These are phyloP conservation scores for Branchinecta lynchi DNA, from an alignment of 1,140 invertebrate genomes.

Conservation along the genomic window DNA sequence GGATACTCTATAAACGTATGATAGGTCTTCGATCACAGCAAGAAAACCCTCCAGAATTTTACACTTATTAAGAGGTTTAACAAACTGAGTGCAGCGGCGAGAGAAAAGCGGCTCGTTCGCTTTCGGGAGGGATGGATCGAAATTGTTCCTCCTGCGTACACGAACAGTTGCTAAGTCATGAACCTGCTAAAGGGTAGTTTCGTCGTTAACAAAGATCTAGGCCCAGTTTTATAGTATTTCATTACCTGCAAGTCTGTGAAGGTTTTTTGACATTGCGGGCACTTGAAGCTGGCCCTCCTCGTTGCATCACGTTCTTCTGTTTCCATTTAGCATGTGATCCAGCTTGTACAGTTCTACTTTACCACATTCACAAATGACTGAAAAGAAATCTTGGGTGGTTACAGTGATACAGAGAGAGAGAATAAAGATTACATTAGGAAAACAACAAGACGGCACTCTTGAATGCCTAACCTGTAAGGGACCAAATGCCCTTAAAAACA, in stretches of 20 bases:
- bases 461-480: background rate
- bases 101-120: no score
- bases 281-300: conserved; percentile 87
- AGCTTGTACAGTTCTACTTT: conserved; percentile 94
- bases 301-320: conserved; percentile 86
- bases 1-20: no score
- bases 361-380: conserved; percentile 88
- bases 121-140: no score
- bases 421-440: background rate
- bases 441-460: background rate
- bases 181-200: no score
- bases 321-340: conserved; percentile 84
- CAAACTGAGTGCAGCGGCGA: no score
- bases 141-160: no score
- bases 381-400: conserved; percentile 26
- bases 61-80: no score
- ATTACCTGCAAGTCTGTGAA: conserved; percentile 46
- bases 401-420: background rate
- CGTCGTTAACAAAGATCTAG: no score
- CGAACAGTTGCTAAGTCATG: no score
- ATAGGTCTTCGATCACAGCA: no score
- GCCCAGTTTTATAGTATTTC: no score
- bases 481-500: background rate
- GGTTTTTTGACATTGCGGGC: conserved; percentile 62
- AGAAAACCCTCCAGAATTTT: no score